A percentile compares a stretch with the other conserved stretches of the same genome.
phyloP scores from a whole-genome alignment of 2,888 invertebrate species.

The Himalopsyche kuldschensis region DNA sequence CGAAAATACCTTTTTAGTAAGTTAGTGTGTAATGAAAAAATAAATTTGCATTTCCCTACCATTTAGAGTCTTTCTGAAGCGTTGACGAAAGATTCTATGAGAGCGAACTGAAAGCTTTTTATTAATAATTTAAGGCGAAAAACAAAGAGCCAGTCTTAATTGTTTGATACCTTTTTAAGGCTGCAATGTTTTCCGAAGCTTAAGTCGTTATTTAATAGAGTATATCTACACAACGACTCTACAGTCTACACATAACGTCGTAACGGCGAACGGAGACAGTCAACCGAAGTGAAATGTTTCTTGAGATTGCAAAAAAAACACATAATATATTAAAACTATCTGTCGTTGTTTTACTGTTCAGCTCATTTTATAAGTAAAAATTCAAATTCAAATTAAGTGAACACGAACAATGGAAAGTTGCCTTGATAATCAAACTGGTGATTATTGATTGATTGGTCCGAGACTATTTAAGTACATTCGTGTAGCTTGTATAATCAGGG shows the following conservation, averaged over 20 bases:
- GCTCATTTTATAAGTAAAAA: too few species aligned
- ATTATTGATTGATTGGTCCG: too few species aligned
- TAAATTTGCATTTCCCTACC: background rate
- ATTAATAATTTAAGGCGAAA: constrained; percentile 41
- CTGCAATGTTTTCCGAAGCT: constrained; percentile 40
- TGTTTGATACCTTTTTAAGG: constrained; percentile 41
- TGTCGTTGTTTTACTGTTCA: too few species aligned
- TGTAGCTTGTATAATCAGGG: too few species aligned
- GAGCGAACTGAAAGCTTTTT: constrained; percentile 38
- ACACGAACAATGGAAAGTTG: too few species aligned
- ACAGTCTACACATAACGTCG: constrained; percentile 10
- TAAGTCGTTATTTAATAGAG: constrained; percentile 40
- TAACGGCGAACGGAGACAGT: constrained; percentile 23
- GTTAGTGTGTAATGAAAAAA: background rate
- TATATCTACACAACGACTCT: constrained; percentile 30
- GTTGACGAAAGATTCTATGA: constrained; percentile 35
- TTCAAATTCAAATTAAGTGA: too few species aligned
- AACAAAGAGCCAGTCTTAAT: constrained; percentile 40
- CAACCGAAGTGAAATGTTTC: constrained; percentile 21
- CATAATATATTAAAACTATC: too few species aligned
- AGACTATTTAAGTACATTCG: too few species aligned
- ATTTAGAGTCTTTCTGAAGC: background rate
- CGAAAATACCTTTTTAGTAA: background rate
- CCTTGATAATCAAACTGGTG: too few species aligned
- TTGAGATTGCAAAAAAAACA: background rate